These are phyloP conservation scores for Colaptes auratus DNA, from an alignment of 2,113 vertebrate genomes.

Conservation along the genomic window DNA sequence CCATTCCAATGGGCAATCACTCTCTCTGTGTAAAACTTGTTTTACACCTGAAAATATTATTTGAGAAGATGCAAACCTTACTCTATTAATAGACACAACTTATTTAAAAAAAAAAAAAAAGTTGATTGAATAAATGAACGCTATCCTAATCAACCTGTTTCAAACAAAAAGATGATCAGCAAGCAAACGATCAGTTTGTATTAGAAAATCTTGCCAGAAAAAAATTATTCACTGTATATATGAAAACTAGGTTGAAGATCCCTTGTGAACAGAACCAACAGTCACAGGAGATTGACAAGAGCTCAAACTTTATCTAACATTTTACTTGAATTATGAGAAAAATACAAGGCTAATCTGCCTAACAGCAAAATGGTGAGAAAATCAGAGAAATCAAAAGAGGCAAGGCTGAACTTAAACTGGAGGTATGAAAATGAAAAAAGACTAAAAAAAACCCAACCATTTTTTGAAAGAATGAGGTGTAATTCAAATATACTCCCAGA, in stretches of 20 bases:
- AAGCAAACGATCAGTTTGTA: too few relatives aligned
- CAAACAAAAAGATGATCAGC: not conserved
- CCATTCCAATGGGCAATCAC: too few relatives aligned
- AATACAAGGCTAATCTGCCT: not conserved
- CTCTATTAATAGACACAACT: accelerated
- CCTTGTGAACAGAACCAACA: not conserved
- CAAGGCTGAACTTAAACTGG: not conserved
- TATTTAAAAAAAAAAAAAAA: not conserved
- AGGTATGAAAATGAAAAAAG: not conserved
- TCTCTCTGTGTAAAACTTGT: too few relatives aligned
- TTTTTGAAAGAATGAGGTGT: not conserved
- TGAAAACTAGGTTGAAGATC: not conserved
- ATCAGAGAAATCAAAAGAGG: not conserved
- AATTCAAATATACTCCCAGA: not conserved
- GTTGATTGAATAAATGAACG: not conserved
- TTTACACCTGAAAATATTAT: not conserved
- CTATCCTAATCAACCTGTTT: accelerated
- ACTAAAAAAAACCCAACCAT: too few relatives aligned
- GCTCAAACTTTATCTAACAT: not conserved
- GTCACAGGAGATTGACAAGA: not conserved
- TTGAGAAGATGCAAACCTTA: not conserved
- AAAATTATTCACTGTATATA: not conserved
- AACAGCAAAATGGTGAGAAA: not conserved
- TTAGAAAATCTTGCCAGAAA: not conserved
- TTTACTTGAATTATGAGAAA: not conserved